These are phyloP conservation scores for Gobius niger DNA, from an alignment of 2,113 vertebrate species.

Conservation along the genomic window DNA sequence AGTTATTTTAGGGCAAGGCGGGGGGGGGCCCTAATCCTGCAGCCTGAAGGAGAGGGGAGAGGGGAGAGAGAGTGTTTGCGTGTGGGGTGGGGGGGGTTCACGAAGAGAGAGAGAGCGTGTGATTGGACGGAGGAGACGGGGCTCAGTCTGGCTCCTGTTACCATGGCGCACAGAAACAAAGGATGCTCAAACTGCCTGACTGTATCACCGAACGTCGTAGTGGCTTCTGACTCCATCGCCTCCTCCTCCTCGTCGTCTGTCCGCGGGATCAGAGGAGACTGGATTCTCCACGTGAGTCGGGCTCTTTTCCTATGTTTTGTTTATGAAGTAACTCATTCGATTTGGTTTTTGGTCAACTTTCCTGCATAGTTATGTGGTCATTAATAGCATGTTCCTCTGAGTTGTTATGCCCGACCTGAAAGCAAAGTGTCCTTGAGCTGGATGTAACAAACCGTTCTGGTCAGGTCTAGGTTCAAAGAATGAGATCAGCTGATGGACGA, in stretches of 20 bases:
- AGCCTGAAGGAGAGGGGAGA: constrained; percentile 56
- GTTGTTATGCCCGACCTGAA: no score
- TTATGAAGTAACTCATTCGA: background rate
- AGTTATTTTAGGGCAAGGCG: constrained; percentile 22
- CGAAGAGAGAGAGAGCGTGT: constrained; percentile 47
- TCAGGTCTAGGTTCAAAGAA: no score
- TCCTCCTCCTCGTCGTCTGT: background rate
- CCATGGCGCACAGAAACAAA: constrained; percentile 68
- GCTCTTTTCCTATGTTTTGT: constrained; percentile 11
- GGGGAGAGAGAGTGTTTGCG: constrained; percentile 6
- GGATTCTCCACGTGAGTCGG: constrained; percentile 59
- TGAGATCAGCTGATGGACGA: no score
- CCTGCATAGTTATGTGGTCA: no score
- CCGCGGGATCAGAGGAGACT: constrained; percentile 31
- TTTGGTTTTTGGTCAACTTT: constrained; percentile 10
- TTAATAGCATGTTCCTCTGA: no score
- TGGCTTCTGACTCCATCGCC: constrained; percentile 22
- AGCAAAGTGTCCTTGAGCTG: no score
- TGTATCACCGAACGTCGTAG: constrained; percentile 13
- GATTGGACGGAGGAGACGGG: constrained; percentile 55
- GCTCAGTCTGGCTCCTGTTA: constrained; percentile 54
- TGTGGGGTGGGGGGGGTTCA: background rate
- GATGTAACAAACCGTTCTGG: no score
- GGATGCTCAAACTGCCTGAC: constrained; percentile 45
- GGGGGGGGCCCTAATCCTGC: constrained; percentile 67